Evolutionary conservation across 1,140 invertebrate genomes (phyloP).

Genomic region (Caenorhabditis brenneri): DNA sequence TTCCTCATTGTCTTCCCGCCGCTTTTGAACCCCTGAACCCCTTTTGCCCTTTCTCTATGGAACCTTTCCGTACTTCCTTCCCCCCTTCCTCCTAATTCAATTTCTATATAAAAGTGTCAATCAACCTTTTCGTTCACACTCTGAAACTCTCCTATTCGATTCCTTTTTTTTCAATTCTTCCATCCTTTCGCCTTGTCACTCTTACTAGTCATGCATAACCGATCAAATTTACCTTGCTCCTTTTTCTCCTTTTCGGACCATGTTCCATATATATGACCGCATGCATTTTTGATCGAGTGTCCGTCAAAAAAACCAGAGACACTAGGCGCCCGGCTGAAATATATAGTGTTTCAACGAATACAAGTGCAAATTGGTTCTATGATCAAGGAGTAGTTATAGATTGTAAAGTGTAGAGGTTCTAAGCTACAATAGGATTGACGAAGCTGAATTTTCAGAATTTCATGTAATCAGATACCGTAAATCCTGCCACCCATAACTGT

Average conservation of each 20-base stretch:
- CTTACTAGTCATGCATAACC: slow-evolving; percentile 30
- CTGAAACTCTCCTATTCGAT: not conserved
- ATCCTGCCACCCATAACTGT: too few relatives aligned
- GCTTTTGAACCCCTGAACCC: too few relatives aligned
- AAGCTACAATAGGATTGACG: too few relatives aligned
- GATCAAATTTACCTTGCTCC: not conserved
- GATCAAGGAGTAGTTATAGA: too few relatives aligned
- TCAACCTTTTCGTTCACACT: not conserved
- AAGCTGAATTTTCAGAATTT: too few relatives aligned
- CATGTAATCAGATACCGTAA: too few relatives aligned
- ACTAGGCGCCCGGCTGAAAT: too few relatives aligned
- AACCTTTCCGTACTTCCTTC: too few relatives aligned
- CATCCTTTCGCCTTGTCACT: not conserved
- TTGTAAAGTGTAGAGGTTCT: too few relatives aligned
- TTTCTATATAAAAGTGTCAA: not conserved
- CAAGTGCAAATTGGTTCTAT: slow-evolving; percentile 5
- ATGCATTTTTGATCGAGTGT: slow-evolving; percentile 24
- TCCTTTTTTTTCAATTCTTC: not conserved
- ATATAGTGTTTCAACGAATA: not conserved
- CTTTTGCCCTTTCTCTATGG: too few relatives aligned
- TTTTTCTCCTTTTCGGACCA: not conserved
- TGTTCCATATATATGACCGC: slow-evolving; percentile 36
- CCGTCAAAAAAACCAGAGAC: not conserved
- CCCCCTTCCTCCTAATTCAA: too few relatives aligned
- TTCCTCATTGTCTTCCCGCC: too few relatives aligned